Conservation (phyloP, 1,140 invertebrate genomes). For the Physella acuta region DNA sequence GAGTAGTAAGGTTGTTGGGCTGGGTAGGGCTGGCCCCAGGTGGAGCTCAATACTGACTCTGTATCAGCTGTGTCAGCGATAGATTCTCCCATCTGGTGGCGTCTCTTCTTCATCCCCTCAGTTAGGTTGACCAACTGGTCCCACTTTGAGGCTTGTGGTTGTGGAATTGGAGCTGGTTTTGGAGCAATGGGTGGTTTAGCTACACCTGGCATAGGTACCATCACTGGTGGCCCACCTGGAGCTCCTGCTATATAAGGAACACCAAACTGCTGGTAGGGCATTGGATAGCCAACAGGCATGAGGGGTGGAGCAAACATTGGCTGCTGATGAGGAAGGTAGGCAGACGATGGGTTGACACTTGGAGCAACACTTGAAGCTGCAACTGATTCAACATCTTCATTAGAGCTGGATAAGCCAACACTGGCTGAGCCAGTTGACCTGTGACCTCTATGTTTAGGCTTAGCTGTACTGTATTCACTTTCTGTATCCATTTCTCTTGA, state of each 20-base stretch:
- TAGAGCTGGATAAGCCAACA: too few species aligned
- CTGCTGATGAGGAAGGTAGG: neutral
- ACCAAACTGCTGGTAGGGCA: neutral
- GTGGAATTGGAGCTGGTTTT: neutral
- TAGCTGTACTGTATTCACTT: too few species aligned
- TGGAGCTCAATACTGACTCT: constrained; percentile 20
- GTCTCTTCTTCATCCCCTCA: constrained; percentile 17
- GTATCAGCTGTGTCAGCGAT: constrained; percentile 10
- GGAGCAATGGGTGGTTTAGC: constrained; percentile 1
- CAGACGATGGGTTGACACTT: constrained; percentile 2
- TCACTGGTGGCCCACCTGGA: neutral
- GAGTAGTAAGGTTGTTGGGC: too few species aligned
- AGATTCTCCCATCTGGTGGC: constrained; percentile 11
- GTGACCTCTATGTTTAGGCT: too few species aligned
- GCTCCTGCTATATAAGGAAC: neutral
- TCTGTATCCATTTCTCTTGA: neutral
- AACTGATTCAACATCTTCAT: constrained; percentile 3
- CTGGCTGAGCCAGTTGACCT: too few species aligned
- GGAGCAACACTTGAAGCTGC: constrained; percentile 5
- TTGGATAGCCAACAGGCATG: constrained; percentile 9
- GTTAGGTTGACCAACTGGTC: constrained; percentile 21
- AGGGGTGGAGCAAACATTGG: neutral
- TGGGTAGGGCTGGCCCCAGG: constrained; percentile 8
- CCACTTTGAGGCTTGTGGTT: constrained; percentile 13
- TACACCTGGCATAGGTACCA: neutral